Evolutionary conservation across 2,888 invertebrate genomes (phyloP).

Genomic region (Rotaria socialis): DNA sequence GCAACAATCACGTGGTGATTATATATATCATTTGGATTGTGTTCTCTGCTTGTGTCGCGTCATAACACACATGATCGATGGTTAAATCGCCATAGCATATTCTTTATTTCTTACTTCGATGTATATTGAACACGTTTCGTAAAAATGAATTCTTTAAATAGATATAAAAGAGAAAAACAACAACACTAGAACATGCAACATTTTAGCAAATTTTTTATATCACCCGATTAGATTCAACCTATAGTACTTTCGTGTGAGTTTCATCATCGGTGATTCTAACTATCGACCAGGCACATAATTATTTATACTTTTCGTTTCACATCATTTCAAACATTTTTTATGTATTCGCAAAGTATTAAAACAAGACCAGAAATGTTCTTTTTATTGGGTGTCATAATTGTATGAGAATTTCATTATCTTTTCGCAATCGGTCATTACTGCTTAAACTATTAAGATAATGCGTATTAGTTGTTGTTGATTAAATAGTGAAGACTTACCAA

Average conservation of each 20-base stretch:
- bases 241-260: background rate
- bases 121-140: too few relatives aligned
- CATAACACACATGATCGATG: too few relatives aligned
- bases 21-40: background rate
- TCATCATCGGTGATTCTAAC: background rate
- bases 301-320: background rate
- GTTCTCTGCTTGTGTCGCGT: too few relatives aligned
- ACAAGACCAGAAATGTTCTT: background rate
- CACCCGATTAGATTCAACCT: background rate
- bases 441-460: background rate
- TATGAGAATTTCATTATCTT: background rate
- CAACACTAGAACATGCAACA: too few relatives aligned
- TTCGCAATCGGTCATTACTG: background rate
- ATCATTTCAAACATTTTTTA: constrained; percentile 8
- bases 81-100: too few relatives aligned
- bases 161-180: too few relatives aligned
- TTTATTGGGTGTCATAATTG: background rate
- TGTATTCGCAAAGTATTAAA: background rate
- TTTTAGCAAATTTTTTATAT: too few relatives aligned
- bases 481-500: background rate
- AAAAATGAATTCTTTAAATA: too few relatives aligned
- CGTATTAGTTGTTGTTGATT: too few relatives aligned
- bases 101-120: too few relatives aligned
- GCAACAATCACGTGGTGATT: too few relatives aligned
- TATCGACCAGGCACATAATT: background rate